Base-by-base conservation (phyloP, 2,797 vertebrate genomes). In the Podargus strigoides region DNA sequence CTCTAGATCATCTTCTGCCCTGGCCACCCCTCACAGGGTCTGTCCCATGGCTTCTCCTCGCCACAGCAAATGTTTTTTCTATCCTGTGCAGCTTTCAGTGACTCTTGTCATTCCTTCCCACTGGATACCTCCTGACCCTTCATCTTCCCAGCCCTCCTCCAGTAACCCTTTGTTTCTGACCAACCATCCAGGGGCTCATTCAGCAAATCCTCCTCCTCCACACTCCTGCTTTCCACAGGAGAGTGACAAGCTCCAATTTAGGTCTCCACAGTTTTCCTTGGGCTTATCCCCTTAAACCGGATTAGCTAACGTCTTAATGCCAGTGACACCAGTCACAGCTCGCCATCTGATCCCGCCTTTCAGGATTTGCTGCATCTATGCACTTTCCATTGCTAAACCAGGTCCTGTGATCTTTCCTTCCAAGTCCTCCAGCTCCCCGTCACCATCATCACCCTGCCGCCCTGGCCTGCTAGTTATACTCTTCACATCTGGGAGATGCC, bases 161-260 rank as follows among this genome's bases (percentile, higher is more conserved):
- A 27, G 58, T 73, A 13, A 1, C n/a, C 22, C 66, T 85, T 49
- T 28, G 4, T 47, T 87, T 74, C 81, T 74, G 69, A 74, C 92
- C 90, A 76, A 34, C 64, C 50, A 75, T 37, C 74, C 88, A 67
- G 67, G 34, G 53, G 14, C 53, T 88, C 26, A 10, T 83, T 68
- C 64, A 52, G 82, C 53, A 95, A 83, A 93, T 83, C 89, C 26
- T 93, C 58, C 70, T 93, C 85, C 88, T 95, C 86, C 74, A 75
- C 77, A 32, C 59, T 85, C 63, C 74, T 74, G 70, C 88, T 85
- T 93, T 89, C 85, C 87, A 87, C 8, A 0, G 75, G 59, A 95
- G 93, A 95, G 62, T 95, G 95, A 97, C 96, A 97, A 91, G 94
- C 93, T 96, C 94, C 94, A 95, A 92, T 97, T 96, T 96, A 96